A percentile compares a stretch with the other conserved stretches of the same genome.
Evolutionary conservation across 2,888 invertebrate species (phyloP).

Genomic region (Plagiodera versicolora): DNA sequence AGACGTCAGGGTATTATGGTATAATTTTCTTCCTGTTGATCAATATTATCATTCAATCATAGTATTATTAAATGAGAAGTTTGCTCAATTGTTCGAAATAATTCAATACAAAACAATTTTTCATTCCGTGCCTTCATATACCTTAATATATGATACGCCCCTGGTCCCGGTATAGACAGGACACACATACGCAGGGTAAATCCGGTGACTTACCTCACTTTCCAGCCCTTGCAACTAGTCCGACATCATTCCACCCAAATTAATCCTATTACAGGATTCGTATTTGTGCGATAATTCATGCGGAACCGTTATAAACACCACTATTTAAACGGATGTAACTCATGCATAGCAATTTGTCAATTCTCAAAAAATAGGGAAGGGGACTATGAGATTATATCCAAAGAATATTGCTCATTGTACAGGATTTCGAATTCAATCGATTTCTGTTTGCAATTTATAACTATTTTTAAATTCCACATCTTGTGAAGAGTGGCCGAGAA

Average conservation of each 20-base stretch:
- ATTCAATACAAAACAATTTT: no score
- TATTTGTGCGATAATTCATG: slow-evolving; percentile 48
- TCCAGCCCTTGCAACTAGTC: slow-evolving; percentile 30
- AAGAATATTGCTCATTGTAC: slow-evolving; percentile 7
- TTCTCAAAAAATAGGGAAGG: slow-evolving; percentile 30
- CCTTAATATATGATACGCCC: slow-evolving; percentile 8
- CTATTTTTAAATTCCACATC: no score
- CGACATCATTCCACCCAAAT: slow-evolving; percentile 47
- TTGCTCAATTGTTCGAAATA: no score
- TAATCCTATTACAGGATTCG: slow-evolving; percentile 48
- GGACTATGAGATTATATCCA: not conserved
- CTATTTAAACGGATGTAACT: slow-evolving; percentile 47
- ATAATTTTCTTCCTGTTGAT: no score
- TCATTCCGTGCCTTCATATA: no score
- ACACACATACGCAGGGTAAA: slow-evolving; percentile 28
- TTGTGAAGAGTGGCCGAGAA: no score
- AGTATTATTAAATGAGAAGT: no score
- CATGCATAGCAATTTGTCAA: slow-evolving; percentile 45
- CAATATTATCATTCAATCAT: no score
- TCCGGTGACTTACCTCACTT: slow-evolving; percentile 33
- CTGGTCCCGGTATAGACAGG: slow-evolving; percentile 13
- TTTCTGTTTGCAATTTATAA: no score
- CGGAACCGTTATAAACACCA: slow-evolving; percentile 48
- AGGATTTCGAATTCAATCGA: not conserved
- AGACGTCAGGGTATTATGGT: no score